A percentile compares a stretch with the other conserved stretches of the same genome.
These are phyloP conservation scores for Pristionchus entomophagus DNA, from an alignment of 2,888 invertebrate species.

Conservation along the genomic window DNA sequence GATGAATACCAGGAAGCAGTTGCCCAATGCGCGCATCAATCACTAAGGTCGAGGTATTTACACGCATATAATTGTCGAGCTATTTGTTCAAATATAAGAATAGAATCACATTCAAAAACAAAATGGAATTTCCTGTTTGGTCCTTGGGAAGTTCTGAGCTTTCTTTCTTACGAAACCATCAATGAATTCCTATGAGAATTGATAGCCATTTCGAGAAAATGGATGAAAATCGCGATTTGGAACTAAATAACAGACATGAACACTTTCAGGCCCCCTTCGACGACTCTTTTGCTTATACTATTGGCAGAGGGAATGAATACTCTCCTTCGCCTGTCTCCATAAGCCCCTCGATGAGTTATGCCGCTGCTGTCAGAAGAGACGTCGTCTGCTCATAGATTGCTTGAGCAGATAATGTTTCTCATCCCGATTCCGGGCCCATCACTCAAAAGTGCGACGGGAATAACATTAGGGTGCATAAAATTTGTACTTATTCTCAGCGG, in stretches of 20 bases:
- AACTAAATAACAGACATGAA: no score
- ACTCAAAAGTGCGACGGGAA: conserved; percentile 34
- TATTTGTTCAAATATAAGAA: no score
- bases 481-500: no score
- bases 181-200: no score
- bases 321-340: conserved; percentile 15
- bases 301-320: conserved; percentile 1
- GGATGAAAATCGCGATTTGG: no score
- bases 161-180: no score
- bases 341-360: conserved; percentile 25
- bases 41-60: not conserved
- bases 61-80: no score
- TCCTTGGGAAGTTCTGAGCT: no score
- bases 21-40: not conserved
- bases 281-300: conserved; percentile 11
- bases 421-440: not conserved
- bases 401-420: conserved; percentile 1
- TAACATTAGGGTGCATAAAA: no score
- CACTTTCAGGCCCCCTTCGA: not conserved
- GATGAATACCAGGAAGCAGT: not conserved
- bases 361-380: not conserved
- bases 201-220: no score
- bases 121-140: no score
- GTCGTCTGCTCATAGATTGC: conserved; percentile 4
- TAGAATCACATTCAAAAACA: no score